Conservation (phyloP, 2,888 invertebrate genomes). For the Alloplasta piceator region DNA sequence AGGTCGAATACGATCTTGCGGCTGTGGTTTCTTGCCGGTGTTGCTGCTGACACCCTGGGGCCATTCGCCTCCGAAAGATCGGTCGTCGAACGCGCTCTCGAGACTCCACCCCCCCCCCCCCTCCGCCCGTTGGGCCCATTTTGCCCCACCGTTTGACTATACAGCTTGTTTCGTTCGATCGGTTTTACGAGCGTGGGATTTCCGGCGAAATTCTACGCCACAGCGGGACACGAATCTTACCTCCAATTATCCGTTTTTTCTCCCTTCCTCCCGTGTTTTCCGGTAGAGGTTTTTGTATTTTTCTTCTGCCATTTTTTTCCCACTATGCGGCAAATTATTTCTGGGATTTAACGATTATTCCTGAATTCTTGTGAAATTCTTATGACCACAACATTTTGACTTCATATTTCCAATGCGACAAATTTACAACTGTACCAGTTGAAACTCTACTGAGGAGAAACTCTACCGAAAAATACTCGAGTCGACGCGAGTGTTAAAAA, state of each 20-base stretch:
- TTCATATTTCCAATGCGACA: too few species aligned
- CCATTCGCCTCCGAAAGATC: slow-evolving; percentile 63
- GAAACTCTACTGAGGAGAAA: too few species aligned
- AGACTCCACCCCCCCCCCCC: slow-evolving; percentile 38
- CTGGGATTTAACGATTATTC: too few species aligned
- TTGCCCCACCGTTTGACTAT: slow-evolving; percentile 19
- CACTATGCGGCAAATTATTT: too few species aligned
- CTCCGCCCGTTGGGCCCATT: slow-evolving; percentile 18
- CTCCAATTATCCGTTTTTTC: slow-evolving; percentile 22
- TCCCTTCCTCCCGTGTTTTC: background rate
- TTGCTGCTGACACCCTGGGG: slow-evolving; percentile 57
- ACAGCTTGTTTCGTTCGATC: slow-evolving; percentile 54
- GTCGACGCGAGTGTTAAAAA: too few species aligned
- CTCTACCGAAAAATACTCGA: too few species aligned
- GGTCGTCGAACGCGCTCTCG: slow-evolving; percentile 40
- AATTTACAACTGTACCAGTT: too few species aligned
- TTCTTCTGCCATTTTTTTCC: too few species aligned
- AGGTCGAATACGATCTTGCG: slow-evolving; percentile 68
- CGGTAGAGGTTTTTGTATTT: too few species aligned
- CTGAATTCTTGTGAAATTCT: too few species aligned
- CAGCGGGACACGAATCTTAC: slow-evolving; percentile 29
- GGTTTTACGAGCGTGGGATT: slow-evolving; percentile 63
- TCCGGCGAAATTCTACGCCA: slow-evolving; percentile 54
- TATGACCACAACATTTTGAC: too few species aligned
- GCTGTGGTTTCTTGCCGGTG: slow-evolving; percentile 30